These are phyloP conservation scores for Leptodirus hochenwartii DNA, from an alignment of 2,888 invertebrate genomes.

Conservation along the genomic window DNA sequence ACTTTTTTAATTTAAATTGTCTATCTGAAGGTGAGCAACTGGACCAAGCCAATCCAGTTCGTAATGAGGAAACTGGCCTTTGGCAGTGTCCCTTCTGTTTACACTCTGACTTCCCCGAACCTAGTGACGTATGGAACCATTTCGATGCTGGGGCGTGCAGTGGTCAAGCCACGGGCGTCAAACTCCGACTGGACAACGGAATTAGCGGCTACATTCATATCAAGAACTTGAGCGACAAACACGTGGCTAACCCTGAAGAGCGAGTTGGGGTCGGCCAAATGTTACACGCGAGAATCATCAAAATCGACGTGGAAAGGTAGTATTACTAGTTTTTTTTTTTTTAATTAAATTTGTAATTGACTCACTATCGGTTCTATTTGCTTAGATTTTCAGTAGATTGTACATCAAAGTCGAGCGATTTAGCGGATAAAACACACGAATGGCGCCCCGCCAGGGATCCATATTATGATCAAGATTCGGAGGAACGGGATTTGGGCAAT, in stretches of 20 bases:
- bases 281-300: constrained; percentile 78
- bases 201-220: constrained; percentile 85
- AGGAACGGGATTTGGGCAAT: constrained; percentile 58
- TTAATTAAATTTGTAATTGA: too few species aligned
- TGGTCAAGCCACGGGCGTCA: constrained; percentile 86
- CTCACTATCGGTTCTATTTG: too few species aligned
- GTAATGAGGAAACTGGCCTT: constrained; percentile 83
- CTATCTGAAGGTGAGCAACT: constrained; percentile 86
- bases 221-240: constrained; percentile 83
- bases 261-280: constrained; percentile 71
- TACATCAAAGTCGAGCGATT: constrained; percentile 82
- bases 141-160: constrained; percentile 93
- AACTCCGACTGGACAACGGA: constrained; percentile 71
- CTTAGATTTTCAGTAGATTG: constrained; percentile 90
- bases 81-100: constrained; percentile 98
- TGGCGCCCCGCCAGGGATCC: constrained; percentile 80
- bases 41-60: constrained; percentile 88
- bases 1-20: too few species aligned
- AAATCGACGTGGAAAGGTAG: constrained; percentile 88
- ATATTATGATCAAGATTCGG: constrained; percentile 76
- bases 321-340: too few species aligned
- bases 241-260: constrained; percentile 84
- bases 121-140: constrained; percentile 97
- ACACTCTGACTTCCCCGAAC: constrained; percentile 87
- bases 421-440: constrained; percentile 76